Base-by-base conservation (phyloP, 2,888 invertebrate species). In the Bugula neritina region DNA sequence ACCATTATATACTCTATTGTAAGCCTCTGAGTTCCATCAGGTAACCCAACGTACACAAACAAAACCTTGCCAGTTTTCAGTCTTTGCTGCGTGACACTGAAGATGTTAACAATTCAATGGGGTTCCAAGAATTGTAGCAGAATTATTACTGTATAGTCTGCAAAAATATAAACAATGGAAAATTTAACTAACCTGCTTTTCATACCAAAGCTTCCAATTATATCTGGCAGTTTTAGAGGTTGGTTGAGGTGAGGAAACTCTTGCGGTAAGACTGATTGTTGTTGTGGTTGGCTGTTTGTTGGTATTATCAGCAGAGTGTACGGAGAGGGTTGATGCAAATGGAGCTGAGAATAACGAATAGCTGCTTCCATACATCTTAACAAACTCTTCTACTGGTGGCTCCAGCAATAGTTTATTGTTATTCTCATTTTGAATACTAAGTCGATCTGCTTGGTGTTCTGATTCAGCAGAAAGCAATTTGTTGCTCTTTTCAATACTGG, bases 231-330 rank as follows among this genome's bases (percentile, higher is more conserved):
- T 27, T 5, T 13, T 31, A 13, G 13, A 13, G 34, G 5, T 34
- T 31, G 27, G 13, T 10, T 31, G 27, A 5, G 31, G 31, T 25
- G 63, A 63, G 63, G 63, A 63, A 63, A 31, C n/a, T 29, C 31
- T 31, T 63, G 63, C 31, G 63, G 63, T 63, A 13, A 27, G 10
- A 63, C 13, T 31, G 29, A 10, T 31, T 25, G 63, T 63, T 29
- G 27, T 31, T 31, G 31, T 29, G 63, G 63, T 63, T 2, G 27
- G 29, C 31, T 63, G 63, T 63, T 63, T 63, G 63, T 63, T 63
- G 27, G 5, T 34, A 27, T 31, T 63, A 25, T 63, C 63, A 27
- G 31, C 21, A 10, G 27, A 27, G 27, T 63, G 27, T 27, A 63
- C 10, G 31, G 63, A 13, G 5, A 2, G 63, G 5, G 63, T 31